These are phyloP conservation scores for Haliclona indistincta DNA, from an alignment of 37 sponge, comb jelly and placozoan genomes.

Conservation along the genomic window DNA sequence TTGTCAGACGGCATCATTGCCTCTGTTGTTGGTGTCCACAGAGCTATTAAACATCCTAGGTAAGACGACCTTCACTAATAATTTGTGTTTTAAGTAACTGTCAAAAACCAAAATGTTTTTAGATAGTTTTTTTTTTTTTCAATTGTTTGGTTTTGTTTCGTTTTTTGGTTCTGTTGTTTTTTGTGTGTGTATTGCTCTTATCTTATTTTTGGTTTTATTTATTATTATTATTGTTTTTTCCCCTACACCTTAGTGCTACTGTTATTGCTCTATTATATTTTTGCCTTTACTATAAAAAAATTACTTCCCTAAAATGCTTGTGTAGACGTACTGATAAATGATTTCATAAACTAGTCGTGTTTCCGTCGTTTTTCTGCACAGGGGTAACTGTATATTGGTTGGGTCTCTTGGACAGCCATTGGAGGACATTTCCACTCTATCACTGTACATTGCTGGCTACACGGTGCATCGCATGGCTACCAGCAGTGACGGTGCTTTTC, in stretches of 20 bases:
- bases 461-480: conserved; percentile 43
- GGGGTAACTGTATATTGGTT: conserved; percentile 60
- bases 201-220: not conserved
- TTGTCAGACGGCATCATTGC: conserved; percentile 53
- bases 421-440: conserved; percentile 47
- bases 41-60: conserved; percentile 70
- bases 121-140: not conserved
- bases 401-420: conserved; percentile 54
- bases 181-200: not conserved
- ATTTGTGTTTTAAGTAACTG: not conserved
- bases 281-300: not conserved
- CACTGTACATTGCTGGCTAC: conserved; percentile 79
- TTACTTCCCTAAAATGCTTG: conserved; percentile 1
- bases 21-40: conserved; percentile 57
- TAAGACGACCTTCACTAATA: not conserved
- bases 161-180: not conserved
- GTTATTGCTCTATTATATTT: not conserved
- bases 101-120: not conserved
- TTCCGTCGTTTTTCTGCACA: conserved; percentile 1
- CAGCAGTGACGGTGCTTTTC: conserved; percentile 26
- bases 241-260: not conserved
- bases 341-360: no score
- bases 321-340: no score
- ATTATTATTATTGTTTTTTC: not conserved
- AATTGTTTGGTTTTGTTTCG: not conserved